Base-by-base conservation (phyloP, 2,888 invertebrate genomes). In the Drosophila nr. perissopoda region DNA sequence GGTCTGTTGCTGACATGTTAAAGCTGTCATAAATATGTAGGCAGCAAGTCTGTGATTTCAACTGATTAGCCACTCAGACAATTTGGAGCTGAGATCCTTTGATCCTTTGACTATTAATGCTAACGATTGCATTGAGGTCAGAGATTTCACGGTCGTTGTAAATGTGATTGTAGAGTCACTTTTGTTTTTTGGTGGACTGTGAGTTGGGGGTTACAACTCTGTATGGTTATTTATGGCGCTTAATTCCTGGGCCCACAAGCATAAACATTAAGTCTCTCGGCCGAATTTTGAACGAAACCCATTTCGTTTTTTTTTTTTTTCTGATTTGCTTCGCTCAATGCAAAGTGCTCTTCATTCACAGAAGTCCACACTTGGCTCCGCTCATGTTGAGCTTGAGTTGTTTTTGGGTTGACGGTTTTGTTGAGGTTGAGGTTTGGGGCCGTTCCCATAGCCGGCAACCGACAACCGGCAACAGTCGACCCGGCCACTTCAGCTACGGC, bases 271-370 rank as follows among this genome's bases (percentile, higher is more conserved):
- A 57, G 49, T 49, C 57, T 42, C 60, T 54, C 21, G 31, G 5
- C 33, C 40, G 33, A 56, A 52, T 66, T 59, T 60, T 66, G 27
- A 62, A 58, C 64, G 53, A 61, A 76, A 36, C 48, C 52, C 58
- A 54, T 64, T 72, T 54, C 40, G 74, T 60, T 25, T 8, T 7
- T 54, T 49, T n/a, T n/a, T n/a, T n/a, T 49, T 34, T 46, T 29
- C 25, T 11, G 25, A 3, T 67, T 42, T 31, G 49, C 27, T 38
- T 57, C 11, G 60, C 63, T 75, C 71, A 85, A 85, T 89, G 84
- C 85, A 85, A 85, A 85, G 88, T 85, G 89, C 89, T 85, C 88
- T 85, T 82, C 88, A 85, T 89, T 85, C 85, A 85, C 82, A 85
- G 84, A 87, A 80, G 68, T 76, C 68, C 62, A 51, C 78, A 81